Base-by-base conservation (phyloP, 2,797 vertebrate species). In the Notolepis coatsorum region DNA sequence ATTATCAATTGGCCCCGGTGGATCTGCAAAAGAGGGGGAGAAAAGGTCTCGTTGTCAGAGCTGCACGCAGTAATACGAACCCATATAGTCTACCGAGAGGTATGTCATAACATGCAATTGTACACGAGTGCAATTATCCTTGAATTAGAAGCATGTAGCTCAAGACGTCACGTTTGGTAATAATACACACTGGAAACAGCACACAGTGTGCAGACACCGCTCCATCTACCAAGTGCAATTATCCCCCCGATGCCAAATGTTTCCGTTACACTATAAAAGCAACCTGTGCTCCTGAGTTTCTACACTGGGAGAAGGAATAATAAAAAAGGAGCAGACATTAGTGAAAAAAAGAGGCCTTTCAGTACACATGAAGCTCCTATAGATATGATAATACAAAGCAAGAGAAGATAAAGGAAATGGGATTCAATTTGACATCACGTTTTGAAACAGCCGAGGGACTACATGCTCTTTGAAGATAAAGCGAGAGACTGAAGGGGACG, bases 1-100 rank as follows among this genome's bases (percentile, higher is more conserved):
- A 55, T 99, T 99, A 81, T 99, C 98, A 55, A 99, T 97, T 46
- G 95, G 93, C 55, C 97, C 98, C 2, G 97, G 97, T 62, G 93
- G 94, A 89, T 99, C 98, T 99, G 85, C 39, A 66, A 17, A 61
- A 73, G 18, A 30, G 61, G 47, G 18, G 59, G 68, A 84, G 4
- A 84, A 47, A 79, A 74, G 55, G 48, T 67, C 13, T 17, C 43
- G 37, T 21, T 46, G 37, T 21, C 33, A 10, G 57, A 35, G 46
- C 47, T 39, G 65, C 12, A 60, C 7, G 25, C 23, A 61, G 42
- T 21, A 25, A 65, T 5, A 4, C 4, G 15, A 12, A 25, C 3
- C 35, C 35, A 12, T 17, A 1, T 6, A 21, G 47, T 58, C 43
- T 17, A n/a, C n/a, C n/a, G n/a, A 51, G n/a, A 61, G 17, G 48